A percentile compares a stretch with the other conserved stretches of the same genome.
phyloP scores from a whole-genome alignment of 2,888 invertebrate genomes.

The Stenodera caucasica region DNA sequence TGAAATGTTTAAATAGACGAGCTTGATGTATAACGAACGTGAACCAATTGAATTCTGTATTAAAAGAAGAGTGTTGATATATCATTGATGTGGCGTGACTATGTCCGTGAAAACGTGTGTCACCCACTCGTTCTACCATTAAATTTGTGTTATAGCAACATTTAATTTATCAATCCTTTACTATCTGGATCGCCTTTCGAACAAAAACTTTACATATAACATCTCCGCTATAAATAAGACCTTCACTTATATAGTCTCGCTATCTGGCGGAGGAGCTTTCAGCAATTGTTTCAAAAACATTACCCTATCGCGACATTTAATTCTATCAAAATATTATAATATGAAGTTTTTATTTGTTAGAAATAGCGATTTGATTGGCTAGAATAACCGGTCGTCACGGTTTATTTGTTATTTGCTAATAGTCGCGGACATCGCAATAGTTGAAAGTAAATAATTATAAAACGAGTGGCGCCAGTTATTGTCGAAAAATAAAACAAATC shows the following conservation, averaged over 20 bases:
- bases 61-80: constrained; percentile 10
- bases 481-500: no score
- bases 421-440: neutral
- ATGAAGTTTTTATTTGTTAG: no score
- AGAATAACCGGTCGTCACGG: neutral
- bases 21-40: neutral
- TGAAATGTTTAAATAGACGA: neutral
- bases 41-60: neutral
- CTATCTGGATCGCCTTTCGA: constrained; percentile 36
- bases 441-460: neutral
- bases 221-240: constrained; percentile 36
- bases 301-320: constrained; percentile 29
- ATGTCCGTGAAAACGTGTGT: constrained; percentile 25
- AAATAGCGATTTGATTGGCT: neutral
- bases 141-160: constrained; percentile 38
- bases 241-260: constrained; percentile 21
- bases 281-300: constrained; percentile 34
- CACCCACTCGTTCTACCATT: constrained; percentile 36
- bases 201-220: constrained; percentile 28
- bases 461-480: constrained; percentile 3
- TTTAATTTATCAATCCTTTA: constrained; percentile 39
- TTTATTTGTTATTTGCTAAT: neutral
- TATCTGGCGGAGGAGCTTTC: constrained; percentile 30
- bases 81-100: constrained; percentile 28
- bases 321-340: constrained; percentile 16